Conservation (phyloP, 2,113 vertebrate species). For the Lates calcarifer region DNA sequence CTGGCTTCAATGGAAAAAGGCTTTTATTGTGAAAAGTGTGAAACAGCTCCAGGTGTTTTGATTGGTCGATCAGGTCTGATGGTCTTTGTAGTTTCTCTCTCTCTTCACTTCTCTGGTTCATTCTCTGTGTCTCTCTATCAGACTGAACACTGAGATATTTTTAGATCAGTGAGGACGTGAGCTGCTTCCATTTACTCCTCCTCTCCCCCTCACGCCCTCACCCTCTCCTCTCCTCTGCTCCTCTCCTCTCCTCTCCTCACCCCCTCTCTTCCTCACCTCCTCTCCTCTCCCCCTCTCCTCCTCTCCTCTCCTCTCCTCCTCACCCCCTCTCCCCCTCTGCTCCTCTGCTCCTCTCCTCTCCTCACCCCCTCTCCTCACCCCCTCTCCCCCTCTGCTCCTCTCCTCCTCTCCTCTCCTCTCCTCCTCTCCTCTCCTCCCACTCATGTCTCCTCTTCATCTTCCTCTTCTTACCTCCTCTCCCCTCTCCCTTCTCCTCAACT, state of each 20-base stretch:
- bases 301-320: background rate
- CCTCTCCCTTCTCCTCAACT: background rate
- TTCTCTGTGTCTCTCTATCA: conserved; percentile 9
- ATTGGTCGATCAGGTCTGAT: conserved; percentile 8
- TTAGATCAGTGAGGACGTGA: conserved; percentile 47
- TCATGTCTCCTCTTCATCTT: background rate
- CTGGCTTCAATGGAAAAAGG: background rate
- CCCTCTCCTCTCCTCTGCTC: background rate
- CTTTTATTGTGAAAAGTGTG: conserved; percentile 49
- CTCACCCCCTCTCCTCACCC: background rate
- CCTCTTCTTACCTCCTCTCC: no score
- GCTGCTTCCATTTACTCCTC: conserved; percentile 24
- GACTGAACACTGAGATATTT: conserved; percentile 50
- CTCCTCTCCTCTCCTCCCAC: background rate
- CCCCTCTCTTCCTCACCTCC: background rate
- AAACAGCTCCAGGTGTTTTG: background rate
- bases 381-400: no score
- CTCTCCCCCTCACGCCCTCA: background rate
- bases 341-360: background rate
- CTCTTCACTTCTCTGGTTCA: background rate
- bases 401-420: no score
- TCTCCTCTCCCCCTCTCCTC: background rate
- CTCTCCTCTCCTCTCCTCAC: conserved; percentile 3
- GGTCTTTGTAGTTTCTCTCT: conserved; percentile 4
- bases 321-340: background rate